These are phyloP conservation scores for Holothuria glaberrima DNA, from an alignment of 35 echinoderm and acorn worm genomes.

Conservation along the genomic window DNA sequence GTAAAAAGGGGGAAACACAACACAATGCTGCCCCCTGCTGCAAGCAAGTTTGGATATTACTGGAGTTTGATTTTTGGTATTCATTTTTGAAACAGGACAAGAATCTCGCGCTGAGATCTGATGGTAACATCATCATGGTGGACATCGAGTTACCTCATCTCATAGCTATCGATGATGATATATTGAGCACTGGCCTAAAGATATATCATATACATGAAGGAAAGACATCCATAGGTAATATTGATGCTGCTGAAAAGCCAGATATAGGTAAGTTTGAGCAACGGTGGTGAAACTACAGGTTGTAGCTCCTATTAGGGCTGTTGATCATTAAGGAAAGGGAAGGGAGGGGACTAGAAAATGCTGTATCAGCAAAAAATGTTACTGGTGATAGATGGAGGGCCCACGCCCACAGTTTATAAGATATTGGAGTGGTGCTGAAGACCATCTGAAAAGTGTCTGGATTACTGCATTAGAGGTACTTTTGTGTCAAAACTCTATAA, in stretches of 20 bases:
- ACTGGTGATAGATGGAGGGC: too few species aligned
- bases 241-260: slow-evolving; percentile 82
- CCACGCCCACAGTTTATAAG: too few species aligned
- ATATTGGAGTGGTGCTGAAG: too few species aligned
- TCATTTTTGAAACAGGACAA: slow-evolving; percentile 78
- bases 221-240: slow-evolving; percentile 82
- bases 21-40: not conserved
- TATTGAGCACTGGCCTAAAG: slow-evolving; percentile 90
- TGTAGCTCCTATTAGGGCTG: too few species aligned
- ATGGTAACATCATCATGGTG: slow-evolving; percentile 87
- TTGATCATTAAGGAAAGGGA: too few species aligned
- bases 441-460: too few species aligned
- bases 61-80: not conserved
- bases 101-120: slow-evolving; percentile 86
- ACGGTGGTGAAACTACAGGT: too few species aligned
- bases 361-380: too few species aligned
- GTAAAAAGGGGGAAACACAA: not conserved
- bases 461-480: too few species aligned
- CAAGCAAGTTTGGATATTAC: not conserved
- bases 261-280: slow-evolving; percentile 77
- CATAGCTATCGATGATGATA: slow-evolving; percentile 89
- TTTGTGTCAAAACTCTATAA: too few species aligned
- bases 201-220: slow-evolving; percentile 96
- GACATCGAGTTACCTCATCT: slow-evolving; percentile 94
- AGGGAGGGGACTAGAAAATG: too few species aligned